Conservation (phyloP, 2,797 vertebrate species). For the Takifugu ocellatus region DNA sequence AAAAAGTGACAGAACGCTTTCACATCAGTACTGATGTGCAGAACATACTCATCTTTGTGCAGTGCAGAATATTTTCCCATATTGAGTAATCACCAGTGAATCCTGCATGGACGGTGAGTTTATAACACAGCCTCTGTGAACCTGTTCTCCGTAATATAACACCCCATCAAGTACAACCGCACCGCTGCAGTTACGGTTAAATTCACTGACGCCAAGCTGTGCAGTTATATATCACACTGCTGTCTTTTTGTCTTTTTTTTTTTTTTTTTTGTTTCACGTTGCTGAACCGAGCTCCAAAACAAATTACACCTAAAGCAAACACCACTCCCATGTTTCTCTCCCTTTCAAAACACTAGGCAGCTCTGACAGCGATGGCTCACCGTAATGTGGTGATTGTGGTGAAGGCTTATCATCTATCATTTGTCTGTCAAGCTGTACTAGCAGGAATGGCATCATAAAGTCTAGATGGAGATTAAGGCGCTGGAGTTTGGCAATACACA, state of each 20-base stretch:
- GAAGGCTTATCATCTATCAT: conserved; percentile 27
- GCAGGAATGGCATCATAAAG: conserved; percentile 24
- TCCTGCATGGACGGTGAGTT: conserved; percentile 29
- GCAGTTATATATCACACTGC: conserved; percentile 55
- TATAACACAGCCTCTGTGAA: conserved; percentile 32
- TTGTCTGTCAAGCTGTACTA: conserved; percentile 11
- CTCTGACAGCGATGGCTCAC: conserved; percentile 39
- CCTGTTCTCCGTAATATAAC: conserved; percentile 52
- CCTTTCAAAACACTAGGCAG: conserved; percentile 29
- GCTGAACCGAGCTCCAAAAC: conserved; percentile 63
- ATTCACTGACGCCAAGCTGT: conserved; percentile 58
- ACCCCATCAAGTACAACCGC: conserved; percentile 54
- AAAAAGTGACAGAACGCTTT: conserved; percentile 21
- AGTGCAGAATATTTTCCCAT: conserved; percentile 17
- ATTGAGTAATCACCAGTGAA: conserved; percentile 47
- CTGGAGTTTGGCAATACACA: conserved; percentile 5
- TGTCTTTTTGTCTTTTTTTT: conserved; percentile 44
- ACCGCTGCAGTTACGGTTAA: conserved; percentile 61
- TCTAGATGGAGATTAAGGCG: conserved; percentile 9
- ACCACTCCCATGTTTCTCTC: conserved; percentile 17
- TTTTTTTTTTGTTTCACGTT: conserved; percentile 15
- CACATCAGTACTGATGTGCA: conserved; percentile 4
- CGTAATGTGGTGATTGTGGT: conserved; percentile 9
- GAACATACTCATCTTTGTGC: not conserved
- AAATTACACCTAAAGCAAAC: conserved; percentile 53